Evolutionary conservation across 2,797 vertebrate species (phyloP).

Genomic region (Lagorchestes hirsutus): DNA sequence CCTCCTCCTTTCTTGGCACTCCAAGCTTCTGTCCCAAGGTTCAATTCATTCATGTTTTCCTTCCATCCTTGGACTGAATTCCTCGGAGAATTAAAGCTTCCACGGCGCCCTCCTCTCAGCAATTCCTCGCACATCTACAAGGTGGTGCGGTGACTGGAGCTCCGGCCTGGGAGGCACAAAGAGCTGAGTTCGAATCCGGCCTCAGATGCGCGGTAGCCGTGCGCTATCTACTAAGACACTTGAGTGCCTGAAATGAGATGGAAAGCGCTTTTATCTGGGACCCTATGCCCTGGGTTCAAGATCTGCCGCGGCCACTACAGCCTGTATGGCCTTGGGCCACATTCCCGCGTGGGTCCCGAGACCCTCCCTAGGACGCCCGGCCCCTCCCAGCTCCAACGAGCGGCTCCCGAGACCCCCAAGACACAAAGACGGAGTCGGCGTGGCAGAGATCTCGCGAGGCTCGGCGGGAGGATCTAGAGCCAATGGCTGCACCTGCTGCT

Average conservation of each 20-base stretch:
- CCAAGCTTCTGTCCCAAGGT: too few species aligned
- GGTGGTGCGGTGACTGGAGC: too few species aligned
- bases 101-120: too few species aligned
- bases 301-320: too few species aligned
- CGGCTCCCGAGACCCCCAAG: not conserved
- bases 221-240: not conserved
- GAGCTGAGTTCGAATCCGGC: not conserved
- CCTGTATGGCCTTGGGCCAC: too few species aligned
- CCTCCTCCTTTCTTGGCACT: too few species aligned
- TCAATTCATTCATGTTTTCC: not conserved
- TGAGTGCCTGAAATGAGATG: not conserved
- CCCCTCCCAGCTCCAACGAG: not conserved
- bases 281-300: not conserved
- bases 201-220: too few species aligned
- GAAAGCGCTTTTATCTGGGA: not conserved
- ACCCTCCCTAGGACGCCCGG: accelerated
- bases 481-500: not conserved
- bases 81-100: too few species aligned
- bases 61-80: not conserved
- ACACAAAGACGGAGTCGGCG: conserved; percentile 56
- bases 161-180: not conserved
- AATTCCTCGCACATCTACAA: too few species aligned
- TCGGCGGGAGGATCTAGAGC: not conserved
- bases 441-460: not conserved
- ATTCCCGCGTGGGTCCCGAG: accelerated